Percentiles rank a stretch among this genome's conserved stretches.
phyloP scores from a whole-genome alignment of 2,113 vertebrate genomes.

The Solenodon paradoxus region DNA sequence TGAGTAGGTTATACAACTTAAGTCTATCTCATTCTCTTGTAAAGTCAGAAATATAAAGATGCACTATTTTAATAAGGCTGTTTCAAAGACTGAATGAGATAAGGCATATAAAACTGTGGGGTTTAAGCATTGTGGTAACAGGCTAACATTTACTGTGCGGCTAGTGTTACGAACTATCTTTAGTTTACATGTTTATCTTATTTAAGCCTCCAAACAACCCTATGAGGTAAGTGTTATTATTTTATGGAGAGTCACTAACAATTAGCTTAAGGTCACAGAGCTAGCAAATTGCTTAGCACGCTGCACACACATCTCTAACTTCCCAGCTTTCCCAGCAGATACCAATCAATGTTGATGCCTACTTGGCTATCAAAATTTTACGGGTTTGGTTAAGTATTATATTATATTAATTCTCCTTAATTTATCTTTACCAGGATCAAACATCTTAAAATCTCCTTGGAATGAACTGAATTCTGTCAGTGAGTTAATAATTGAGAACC shows the following conservation, averaged over 20 bases:
- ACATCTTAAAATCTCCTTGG: neutral
- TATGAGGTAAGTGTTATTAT: neutral
- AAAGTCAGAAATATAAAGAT: neutral
- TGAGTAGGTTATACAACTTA: neutral
- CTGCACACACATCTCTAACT: neutral
- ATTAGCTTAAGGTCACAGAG: neutral
- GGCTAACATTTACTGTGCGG: neutral
- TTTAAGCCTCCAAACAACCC: neutral
- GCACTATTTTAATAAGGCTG: neutral
- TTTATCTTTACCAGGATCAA: neutral
- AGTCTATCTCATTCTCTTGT: constrained; percentile 27
- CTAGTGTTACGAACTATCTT: neutral
- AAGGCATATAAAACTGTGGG: neutral
- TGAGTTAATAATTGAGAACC: neutral
- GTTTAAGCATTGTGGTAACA: neutral
- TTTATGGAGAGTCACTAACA: neutral
- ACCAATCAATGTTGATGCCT: too few species aligned
- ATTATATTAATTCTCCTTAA: neutral
- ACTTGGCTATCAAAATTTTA: neutral
- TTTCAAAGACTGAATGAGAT: constrained; percentile 22
- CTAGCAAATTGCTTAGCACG: neutral
- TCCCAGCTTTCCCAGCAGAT: neutral
- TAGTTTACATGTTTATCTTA: neutral
- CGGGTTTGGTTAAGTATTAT: neutral
- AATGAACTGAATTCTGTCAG: neutral